Percentiles rank a stretch among this genome's conserved stretches.
phyloP scores from a whole-genome alignment of 2,113 vertebrate species.

The Excalfactoria chinensis region DNA sequence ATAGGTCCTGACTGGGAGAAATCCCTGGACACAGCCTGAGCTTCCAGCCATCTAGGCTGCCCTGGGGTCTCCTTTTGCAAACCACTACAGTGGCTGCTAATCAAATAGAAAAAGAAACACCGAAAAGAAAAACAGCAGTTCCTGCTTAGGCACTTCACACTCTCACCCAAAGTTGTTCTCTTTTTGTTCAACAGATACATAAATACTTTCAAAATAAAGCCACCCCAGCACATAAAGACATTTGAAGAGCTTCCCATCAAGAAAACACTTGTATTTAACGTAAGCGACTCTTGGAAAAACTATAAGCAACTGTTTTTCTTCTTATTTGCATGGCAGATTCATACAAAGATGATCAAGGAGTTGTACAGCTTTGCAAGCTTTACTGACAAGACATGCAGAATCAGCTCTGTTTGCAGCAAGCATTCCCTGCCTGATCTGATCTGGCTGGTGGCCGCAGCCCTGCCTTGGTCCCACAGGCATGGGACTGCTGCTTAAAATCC shows the following conservation, averaged over 20 bases:
- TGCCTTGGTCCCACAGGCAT: not conserved
- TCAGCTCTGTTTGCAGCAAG: not conserved
- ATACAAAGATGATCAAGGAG: not conserved
- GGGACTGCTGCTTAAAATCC: not conserved
- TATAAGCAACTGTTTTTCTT: not conserved
- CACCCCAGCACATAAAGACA: slow-evolving; percentile 72
- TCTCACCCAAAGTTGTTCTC: not conserved
- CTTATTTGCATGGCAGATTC: not conserved
- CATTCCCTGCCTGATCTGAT: not conserved
- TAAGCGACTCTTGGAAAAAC: slow-evolving; percentile 67
- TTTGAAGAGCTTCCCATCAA: slow-evolving; percentile 79
- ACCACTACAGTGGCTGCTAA: rapidly evolving
- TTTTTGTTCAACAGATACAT: slow-evolving; percentile 72
- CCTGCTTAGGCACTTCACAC: not conserved
- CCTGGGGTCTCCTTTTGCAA: not conserved
- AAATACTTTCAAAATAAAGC: slow-evolving; percentile 77
- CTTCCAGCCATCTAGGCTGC: not conserved
- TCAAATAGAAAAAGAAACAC: not conserved
- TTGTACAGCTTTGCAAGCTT: not conserved
- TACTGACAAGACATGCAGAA: not conserved
- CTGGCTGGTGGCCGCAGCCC: not conserved
- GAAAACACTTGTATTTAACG: slow-evolving; percentile 62
- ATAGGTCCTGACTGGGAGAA: not conserved
- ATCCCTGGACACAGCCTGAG: not conserved
- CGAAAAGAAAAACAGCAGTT: not conserved